These are phyloP conservation scores for Hyles vespertilio DNA, from an alignment of 1,140 invertebrate species.

Conservation along the genomic window DNA sequence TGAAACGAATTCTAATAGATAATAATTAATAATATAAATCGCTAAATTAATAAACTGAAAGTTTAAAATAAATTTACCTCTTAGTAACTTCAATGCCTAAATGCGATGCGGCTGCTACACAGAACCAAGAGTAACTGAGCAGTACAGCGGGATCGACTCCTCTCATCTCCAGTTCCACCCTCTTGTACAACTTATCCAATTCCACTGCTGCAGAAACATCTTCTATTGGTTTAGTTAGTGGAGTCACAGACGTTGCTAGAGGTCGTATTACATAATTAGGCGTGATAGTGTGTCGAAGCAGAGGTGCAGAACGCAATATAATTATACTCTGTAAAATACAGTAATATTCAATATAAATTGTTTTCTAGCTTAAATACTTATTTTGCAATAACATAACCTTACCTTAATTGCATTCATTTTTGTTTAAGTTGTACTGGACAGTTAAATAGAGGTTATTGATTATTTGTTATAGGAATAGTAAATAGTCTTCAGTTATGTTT, in stretches of 20 bases:
- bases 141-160: conserved; percentile 91
- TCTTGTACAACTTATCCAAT: conserved; percentile 87
- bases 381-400: conserved; percentile 14
- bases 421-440: too few species aligned
- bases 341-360: conserved; percentile 3
- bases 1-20: too few species aligned
- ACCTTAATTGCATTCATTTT: conserved; percentile 47
- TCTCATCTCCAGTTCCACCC: conserved; percentile 90
- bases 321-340: conserved; percentile 44
- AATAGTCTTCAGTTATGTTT: too few species aligned
- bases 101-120: conserved; percentile 85
- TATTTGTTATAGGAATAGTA: too few species aligned
- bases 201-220: conserved; percentile 38
- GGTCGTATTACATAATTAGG: conserved; percentile 28
- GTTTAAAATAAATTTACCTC: conserved; percentile 74
- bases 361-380: background rate
- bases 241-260: conserved; percentile 30
- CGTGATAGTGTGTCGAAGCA: conserved; percentile 27
- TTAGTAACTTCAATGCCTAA: conserved; percentile 85
- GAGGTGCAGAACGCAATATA: conserved; percentile 39
- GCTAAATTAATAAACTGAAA: conserved; percentile 1
- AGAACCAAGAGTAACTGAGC: conserved; percentile 92
- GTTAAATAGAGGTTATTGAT: too few species aligned
- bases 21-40: too few species aligned
- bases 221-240: conserved; percentile 35